A percentile compares a stretch with the other conserved stretches of the same genome.
Evolutionary conservation across 2,888 invertebrate species (phyloP).

Genomic region (Hanleya hanleyi): DNA sequence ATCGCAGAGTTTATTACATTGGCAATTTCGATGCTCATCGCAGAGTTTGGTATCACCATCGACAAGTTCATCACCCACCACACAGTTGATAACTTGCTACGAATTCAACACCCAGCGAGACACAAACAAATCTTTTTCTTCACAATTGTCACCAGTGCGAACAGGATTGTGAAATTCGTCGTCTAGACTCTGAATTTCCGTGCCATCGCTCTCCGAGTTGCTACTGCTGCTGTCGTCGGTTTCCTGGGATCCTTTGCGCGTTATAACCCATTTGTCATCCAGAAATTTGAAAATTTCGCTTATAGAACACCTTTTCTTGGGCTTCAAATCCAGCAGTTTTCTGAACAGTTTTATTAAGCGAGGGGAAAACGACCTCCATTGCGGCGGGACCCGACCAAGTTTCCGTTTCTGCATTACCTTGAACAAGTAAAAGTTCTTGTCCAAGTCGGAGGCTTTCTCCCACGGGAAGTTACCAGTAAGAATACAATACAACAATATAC

Average conservation of each 20-base stretch:
- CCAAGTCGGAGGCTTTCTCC: conserved; percentile 83
- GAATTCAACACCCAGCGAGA: not conserved
- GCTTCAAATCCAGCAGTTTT: conserved; percentile 88
- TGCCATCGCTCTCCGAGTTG: not conserved
- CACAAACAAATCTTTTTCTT: not conserved
- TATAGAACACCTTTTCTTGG: conserved; percentile 81
- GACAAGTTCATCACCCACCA: no score
- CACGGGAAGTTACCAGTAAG: conserved; percentile 88
- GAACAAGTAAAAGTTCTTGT: conserved; percentile 76
- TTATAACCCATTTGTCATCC: conserved; percentile 87
- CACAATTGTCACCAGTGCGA: no score
- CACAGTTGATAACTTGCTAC: no score
- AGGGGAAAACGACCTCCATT: conserved; percentile 86
- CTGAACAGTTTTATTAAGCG: conserved; percentile 91
- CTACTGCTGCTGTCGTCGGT: conserved; percentile 6
- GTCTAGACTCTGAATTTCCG: not conserved
- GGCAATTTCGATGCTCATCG: no score
- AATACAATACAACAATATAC: conserved; percentile 95
- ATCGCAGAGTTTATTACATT: no score
- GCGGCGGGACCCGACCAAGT: conserved; percentile 71
- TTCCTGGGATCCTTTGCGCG: not conserved
- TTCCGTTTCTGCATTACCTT: conserved; percentile 81
- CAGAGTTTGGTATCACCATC: no score
- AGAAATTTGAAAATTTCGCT: conserved; percentile 78
- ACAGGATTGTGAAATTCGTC: no score